These are phyloP conservation scores for Dasypus novemcinctus DNA, from an alignment of 2,113 vertebrate species.

Conservation along the genomic window DNA sequence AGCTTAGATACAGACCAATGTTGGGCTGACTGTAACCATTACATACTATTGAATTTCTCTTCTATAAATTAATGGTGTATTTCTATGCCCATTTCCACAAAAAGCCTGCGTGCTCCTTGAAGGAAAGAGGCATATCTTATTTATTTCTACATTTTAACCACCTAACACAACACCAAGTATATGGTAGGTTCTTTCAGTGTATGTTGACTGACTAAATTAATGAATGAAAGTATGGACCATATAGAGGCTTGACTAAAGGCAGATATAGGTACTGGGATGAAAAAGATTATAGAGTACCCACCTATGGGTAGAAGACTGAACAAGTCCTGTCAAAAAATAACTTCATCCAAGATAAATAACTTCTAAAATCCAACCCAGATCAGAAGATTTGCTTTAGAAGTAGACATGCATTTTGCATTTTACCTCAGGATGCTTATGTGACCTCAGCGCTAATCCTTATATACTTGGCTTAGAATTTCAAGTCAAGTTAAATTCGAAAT, in stretches of 20 bases:
- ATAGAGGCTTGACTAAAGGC: not conserved
- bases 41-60: not conserved
- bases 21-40: not conserved
- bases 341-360: not conserved
- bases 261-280: not conserved
- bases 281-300: not conserved
- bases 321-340: not conserved
- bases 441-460: constrained; percentile 44
- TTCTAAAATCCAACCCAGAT: not conserved
- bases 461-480: constrained; percentile 52
- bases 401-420: not conserved
- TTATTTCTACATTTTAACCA: not conserved
- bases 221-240: not conserved
- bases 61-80: not conserved
- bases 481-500: constrained; percentile 54
- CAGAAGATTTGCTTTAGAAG: not conserved
- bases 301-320: not conserved
- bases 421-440: constrained; percentile 45
- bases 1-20: not conserved
- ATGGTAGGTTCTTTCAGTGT: not conserved
- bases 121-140: not conserved
- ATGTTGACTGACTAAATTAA: not conserved
- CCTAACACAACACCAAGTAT: not conserved
- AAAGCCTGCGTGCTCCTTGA: not conserved
- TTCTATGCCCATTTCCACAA: not conserved